Conservation (phyloP, 2,797 vertebrate genomes). For the Lepilemur ruficaudatus region DNA sequence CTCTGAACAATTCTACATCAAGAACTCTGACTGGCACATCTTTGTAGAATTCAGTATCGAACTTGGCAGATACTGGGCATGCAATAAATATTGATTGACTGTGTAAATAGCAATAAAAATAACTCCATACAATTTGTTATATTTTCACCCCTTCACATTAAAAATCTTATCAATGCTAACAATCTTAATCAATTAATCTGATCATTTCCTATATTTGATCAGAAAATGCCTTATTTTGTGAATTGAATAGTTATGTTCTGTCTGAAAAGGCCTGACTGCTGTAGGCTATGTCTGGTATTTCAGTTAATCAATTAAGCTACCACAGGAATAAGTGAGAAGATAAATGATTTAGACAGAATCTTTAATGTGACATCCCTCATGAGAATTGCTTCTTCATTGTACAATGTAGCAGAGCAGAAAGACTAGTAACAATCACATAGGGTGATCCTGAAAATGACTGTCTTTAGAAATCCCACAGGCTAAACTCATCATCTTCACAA, state of each 20-base stretch:
- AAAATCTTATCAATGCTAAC: slow-evolving; percentile 5
- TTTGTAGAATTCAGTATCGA: slow-evolving; percentile 6
- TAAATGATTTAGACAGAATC: slow-evolving; percentile 65
- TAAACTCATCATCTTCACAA: neutral
- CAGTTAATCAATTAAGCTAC: slow-evolving; percentile 67
- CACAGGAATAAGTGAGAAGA: slow-evolving; percentile 41
- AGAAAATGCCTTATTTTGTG: slow-evolving; percentile 40
- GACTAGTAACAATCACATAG: neutral
- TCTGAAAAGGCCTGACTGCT: slow-evolving; percentile 49
- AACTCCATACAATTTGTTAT: neutral
- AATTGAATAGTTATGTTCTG: slow-evolving; percentile 35
- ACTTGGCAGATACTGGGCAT: neutral
- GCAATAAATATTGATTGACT: neutral
- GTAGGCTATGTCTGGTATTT: slow-evolving; percentile 66
- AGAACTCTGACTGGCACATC: neutral
- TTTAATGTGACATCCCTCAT: slow-evolving; percentile 45
- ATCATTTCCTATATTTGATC: slow-evolving; percentile 37
- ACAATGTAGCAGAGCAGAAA: slow-evolving; percentile 15
- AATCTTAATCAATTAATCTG: slow-evolving; percentile 32
- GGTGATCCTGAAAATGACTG: slow-evolving; percentile 12
- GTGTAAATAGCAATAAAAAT: neutral
- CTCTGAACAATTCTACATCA: neutral
- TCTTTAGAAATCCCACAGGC: slow-evolving; percentile 43
- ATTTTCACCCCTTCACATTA: slow-evolving; percentile 19
- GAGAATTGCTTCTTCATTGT: slow-evolving; percentile 44